Evolutionary conservation across 2,888 invertebrate genomes (phyloP).

Genomic region (Ochlodes sylvanus): DNA sequence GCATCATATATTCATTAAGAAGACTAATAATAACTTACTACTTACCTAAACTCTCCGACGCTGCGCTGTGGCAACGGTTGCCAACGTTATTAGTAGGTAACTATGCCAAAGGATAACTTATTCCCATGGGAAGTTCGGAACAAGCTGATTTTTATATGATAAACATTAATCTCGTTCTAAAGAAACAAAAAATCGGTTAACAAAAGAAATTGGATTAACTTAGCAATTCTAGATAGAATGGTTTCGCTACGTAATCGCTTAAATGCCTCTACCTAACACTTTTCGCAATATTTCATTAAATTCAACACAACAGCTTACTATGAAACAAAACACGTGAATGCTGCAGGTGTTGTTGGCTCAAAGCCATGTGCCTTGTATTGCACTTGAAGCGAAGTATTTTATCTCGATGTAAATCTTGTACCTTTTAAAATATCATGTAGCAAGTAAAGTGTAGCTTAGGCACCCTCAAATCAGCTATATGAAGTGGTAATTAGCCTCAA

Average conservation of each 20-base stretch:
- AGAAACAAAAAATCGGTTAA: not conserved
- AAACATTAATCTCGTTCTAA: no score
- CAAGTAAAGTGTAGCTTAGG: not conserved
- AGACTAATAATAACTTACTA: no score
- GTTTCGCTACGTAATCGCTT: not conserved
- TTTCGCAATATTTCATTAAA: conserved; percentile 26
- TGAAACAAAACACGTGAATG: conserved; percentile 18
- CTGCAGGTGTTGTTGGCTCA: conserved; percentile 48
- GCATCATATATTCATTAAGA: no score
- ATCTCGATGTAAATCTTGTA: conserved; percentile 1
- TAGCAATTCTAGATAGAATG: conserved; percentile 7
- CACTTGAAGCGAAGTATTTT: conserved; percentile 15
- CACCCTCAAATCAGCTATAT: not conserved
- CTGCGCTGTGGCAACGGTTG: no score
- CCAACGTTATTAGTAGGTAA: no score
- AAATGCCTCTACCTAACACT: conserved; percentile 8
- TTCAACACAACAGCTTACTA: conserved; percentile 22
- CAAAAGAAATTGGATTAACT: conserved; percentile 13
- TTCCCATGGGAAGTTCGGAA: no score
- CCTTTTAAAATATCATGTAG: not conserved
- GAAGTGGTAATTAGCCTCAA: no score
- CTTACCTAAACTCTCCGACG: no score
- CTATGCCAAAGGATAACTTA: no score
- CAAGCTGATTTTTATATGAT: no score
- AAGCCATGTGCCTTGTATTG: conserved; percentile 43